Evolutionary conservation across 2,797 vertebrate genomes (phyloP).

Genomic region (Lithobates sylvaticus): DNA sequence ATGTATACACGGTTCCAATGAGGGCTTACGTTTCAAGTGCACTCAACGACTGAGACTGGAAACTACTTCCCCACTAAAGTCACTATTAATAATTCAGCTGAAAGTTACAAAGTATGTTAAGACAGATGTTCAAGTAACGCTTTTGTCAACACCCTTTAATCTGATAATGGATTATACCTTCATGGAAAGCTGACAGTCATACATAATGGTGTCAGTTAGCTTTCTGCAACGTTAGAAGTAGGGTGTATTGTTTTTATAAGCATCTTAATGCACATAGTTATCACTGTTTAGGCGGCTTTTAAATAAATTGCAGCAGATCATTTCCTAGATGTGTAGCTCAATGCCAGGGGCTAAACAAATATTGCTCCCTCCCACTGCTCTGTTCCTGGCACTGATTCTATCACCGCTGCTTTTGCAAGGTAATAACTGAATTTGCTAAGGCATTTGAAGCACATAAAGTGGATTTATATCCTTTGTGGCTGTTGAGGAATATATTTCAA

Average conservation of each 20-base stretch:
- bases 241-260: neutral
- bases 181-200: neutral
- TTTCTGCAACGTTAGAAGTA: neutral
- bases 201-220: neutral
- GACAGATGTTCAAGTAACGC: conserved; percentile 82
- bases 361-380: too few species aligned
- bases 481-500: too few species aligned
- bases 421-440: too few species aligned
- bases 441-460: too few species aligned
- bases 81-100: conserved; percentile 79
- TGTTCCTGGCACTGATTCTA: too few species aligned
- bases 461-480: too few species aligned
- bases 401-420: too few species aligned
- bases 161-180: neutral
- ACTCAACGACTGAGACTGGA: conserved; percentile 77
- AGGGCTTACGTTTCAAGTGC: conserved; percentile 79
- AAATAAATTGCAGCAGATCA: neutral
- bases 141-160: conserved; percentile 75
- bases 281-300: neutral
- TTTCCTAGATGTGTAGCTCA: too few species aligned
- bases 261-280: neutral
- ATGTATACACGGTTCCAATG: conserved; percentile 79
- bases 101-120: conserved; percentile 81
- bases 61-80: conserved; percentile 71
- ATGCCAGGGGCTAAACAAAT: too few species aligned